Percentiles rank a stretch among this genome's conserved stretches.
Conservation (phyloP, 92 coral and sea anemone species). For the Epizoanthus illoricatus region DNA sequence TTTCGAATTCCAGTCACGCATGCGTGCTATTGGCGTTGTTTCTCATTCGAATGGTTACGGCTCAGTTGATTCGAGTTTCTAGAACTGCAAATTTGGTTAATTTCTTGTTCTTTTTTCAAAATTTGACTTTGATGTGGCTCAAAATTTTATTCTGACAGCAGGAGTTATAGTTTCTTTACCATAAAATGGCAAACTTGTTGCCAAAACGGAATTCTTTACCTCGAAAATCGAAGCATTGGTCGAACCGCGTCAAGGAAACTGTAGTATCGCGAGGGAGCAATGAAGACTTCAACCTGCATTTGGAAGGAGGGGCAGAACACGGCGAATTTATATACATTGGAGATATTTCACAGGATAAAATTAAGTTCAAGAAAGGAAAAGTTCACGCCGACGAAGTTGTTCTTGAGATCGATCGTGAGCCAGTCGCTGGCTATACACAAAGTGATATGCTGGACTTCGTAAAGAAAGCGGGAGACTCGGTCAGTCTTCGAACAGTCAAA, state of each 20-base stretch:
- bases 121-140: constrained; percentile 8
- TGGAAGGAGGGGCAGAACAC: constrained; percentile 97
- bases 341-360: constrained; percentile 85
- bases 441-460: constrained; percentile 86
- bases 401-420: constrained; percentile 75
- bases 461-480: constrained; percentile 83
- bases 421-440: constrained; percentile 93
- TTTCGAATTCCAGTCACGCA: constrained; percentile 34
- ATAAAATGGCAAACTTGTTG: constrained; percentile 65
- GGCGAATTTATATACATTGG: constrained; percentile 92
- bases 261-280: constrained; percentile 61
- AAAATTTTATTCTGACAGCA: constrained; percentile 19
- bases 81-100: constrained; percentile 30
- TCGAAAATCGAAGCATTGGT: constrained; percentile 96
- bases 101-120: constrained; percentile 34
- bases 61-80: constrained; percentile 17
- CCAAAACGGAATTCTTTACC: constrained; percentile 71
- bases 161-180: constrained; percentile 22
- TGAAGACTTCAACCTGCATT: constrained; percentile 87
- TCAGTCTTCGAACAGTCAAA: constrained; percentile 79
- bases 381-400: constrained; percentile 79
- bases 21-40: constrained; percentile 40
- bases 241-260: constrained; percentile 82
- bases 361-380: constrained; percentile 85
- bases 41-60: constrained; percentile 34